Conservation (phyloP, 2,113 vertebrate species). For the human (Homo sapiens) region DNA sequence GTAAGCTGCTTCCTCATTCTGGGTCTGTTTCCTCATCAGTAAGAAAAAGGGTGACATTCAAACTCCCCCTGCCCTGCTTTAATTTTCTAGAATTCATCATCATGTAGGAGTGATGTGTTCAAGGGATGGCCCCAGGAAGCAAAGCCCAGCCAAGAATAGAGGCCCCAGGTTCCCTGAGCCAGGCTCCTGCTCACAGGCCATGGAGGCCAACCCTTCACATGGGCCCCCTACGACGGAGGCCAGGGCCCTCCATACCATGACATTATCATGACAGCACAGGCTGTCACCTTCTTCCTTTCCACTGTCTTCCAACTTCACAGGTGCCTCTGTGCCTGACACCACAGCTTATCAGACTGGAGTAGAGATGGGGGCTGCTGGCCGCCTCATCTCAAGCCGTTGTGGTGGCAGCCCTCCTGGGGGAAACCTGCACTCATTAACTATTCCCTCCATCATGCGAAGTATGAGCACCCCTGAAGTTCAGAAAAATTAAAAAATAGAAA, state of each 20-base stretch:
- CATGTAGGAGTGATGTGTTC: background rate
- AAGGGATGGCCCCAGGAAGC: background rate
- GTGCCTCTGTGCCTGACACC: background rate
- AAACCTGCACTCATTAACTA: conserved; percentile 54
- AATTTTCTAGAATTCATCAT: background rate
- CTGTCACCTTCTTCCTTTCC: conserved; percentile 34
- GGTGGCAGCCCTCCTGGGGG: background rate
- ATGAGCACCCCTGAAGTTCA: conserved; percentile 82
- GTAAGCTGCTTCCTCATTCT: background rate
- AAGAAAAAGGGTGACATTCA: background rate
- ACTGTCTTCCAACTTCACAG: conserved; percentile 23
- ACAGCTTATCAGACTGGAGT: background rate
- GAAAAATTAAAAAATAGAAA: conserved; percentile 80
- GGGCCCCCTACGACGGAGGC: background rate
- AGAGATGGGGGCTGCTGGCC: background rate
- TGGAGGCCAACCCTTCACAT: background rate
- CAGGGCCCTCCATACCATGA: background rate
- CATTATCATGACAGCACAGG: background rate
- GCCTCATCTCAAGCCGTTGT: conserved; percentile 43
- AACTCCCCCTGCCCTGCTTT: background rate
- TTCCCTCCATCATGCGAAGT: conserved; percentile 28
- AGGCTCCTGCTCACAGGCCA: background rate
- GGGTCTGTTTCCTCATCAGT: background rate
- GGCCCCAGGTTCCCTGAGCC: accelerated
- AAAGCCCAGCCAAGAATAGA: background rate